These are phyloP conservation scores for Tolypeutes matacus DNA, from an alignment of 2,797 vertebrate genomes.

Conservation along the genomic window DNA sequence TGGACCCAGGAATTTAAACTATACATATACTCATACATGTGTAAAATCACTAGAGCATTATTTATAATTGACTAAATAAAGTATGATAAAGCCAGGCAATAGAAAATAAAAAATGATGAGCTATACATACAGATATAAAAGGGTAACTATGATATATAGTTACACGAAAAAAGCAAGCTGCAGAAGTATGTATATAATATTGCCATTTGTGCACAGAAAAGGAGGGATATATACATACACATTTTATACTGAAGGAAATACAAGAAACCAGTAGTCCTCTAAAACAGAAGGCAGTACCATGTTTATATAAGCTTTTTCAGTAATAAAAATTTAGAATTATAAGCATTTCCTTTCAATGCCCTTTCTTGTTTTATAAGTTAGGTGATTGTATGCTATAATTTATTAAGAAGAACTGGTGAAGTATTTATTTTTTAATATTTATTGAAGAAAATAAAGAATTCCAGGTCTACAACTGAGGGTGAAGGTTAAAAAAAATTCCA, in stretches of 20 bases:
- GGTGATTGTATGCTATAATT: constrained; percentile 23
- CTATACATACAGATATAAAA: not conserved
- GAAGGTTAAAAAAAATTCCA: not conserved
- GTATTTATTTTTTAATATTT: not conserved
- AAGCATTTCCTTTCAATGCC: constrained; percentile 13
- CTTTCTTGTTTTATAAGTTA: constrained; percentile 39
- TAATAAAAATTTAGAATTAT: constrained; percentile 53
- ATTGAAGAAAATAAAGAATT: constrained; percentile 31
- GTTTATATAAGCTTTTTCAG: constrained; percentile 25
- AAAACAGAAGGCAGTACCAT: not conserved
- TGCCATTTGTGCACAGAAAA: not conserved
- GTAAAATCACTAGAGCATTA: not conserved
- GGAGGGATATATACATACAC: not conserved
- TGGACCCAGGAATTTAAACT: constrained; percentile 38
- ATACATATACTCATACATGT: not conserved
- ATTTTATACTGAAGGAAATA: not conserved
- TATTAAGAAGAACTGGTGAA: constrained; percentile 23
- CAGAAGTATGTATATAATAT: not conserved
- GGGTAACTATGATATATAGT: not conserved
- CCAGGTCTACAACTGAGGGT: constrained; percentile 33
- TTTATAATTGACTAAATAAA: not conserved
- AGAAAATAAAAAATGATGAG: constrained; percentile 21
- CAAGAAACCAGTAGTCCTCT: not conserved
- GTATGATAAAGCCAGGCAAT: not conserved
- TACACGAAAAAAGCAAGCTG: constrained; percentile 24